phyloP scores from a whole-genome alignment of 1,140 invertebrate genomes.

The Chionoecetes opilio region DNA sequence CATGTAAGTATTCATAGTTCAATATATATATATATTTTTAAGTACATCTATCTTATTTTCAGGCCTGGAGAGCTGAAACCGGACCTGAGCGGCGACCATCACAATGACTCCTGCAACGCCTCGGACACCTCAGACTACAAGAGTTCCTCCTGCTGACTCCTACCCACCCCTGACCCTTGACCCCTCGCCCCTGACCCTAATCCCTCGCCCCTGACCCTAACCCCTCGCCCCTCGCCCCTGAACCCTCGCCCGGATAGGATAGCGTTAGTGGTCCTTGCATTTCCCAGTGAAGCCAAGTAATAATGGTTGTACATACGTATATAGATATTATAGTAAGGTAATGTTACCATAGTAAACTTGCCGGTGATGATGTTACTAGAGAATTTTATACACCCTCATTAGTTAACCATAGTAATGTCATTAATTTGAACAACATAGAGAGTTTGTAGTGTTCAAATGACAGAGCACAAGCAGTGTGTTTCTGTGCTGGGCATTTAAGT shows the following conservation, averaged over 20 bases:
- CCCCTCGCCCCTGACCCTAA: not conserved
- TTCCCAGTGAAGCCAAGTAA: conserved; percentile 9
- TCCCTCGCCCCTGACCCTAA: not conserved
- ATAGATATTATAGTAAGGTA: not conserved
- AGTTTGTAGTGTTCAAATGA: conserved; percentile 13
- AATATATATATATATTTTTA: too few species aligned
- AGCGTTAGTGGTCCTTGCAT: conserved; percentile 9
- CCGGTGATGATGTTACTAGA: too few species aligned
- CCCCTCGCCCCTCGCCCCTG: too few species aligned
- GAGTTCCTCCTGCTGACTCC: conserved; percentile 75
- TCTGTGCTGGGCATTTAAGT: conserved; percentile 66
- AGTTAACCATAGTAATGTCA: not conserved
- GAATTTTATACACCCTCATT: not conserved
- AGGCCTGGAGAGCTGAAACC: conserved; percentile 65
- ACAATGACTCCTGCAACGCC: conserved; percentile 73
- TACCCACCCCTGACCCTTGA: not conserved
- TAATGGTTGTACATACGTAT: not conserved
- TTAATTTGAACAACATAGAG: conserved; percentile 13
- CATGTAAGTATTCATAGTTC: too few species aligned
- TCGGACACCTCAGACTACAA: conserved; percentile 78
- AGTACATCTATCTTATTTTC: not conserved
- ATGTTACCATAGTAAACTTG: not conserved
- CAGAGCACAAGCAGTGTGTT: conserved; percentile 40
- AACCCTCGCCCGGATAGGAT: not conserved
- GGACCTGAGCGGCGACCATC: conserved; percentile 46